Conservation (phyloP, 2,888 invertebrate genomes). For the Lissocephala sabroskyi region DNA sequence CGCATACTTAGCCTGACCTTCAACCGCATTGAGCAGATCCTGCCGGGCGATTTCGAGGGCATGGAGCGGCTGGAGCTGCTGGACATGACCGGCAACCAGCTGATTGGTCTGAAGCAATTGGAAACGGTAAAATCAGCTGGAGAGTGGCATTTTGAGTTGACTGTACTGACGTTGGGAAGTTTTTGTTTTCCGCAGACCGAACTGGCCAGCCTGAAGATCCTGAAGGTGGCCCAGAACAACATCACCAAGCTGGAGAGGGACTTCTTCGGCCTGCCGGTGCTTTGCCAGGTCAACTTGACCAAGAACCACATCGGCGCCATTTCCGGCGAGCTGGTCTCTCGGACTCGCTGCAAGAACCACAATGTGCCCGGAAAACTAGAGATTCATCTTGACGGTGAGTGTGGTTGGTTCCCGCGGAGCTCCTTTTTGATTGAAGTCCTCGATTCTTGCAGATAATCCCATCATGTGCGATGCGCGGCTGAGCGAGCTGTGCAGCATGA, state of each 20-base stretch:
- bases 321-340: constrained; percentile 83
- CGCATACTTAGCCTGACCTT: constrained; percentile 82
- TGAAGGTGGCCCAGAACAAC: constrained; percentile 85
- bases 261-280: constrained; percentile 85
- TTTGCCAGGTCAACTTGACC: constrained; percentile 86
- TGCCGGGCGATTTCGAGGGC: constrained; percentile 85
- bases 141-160: not conserved
- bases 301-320: constrained; percentile 83
- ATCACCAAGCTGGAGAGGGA: constrained; percentile 83
- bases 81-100: constrained; percentile 84
- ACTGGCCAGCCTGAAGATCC: constrained; percentile 82
- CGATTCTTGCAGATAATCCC: constrained; percentile 82
- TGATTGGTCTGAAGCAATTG: constrained; percentile 85
- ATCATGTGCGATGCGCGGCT: constrained; percentile 82
- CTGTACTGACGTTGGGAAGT: too few relatives aligned
- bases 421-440: too few relatives aligned
- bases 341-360: constrained; percentile 85
- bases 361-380: constrained; percentile 80
- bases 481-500: constrained; percentile 79
- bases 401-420: not conserved
- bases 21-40: constrained; percentile 82
- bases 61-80: constrained; percentile 82
- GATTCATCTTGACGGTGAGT: constrained; percentile 85
- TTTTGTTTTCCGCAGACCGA: constrained; percentile 76
- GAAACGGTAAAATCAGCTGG: constrained; percentile 79